Percentiles rank a stretch among this genome's conserved stretches.
Evolutionary conservation across 2,888 invertebrate genomes (phyloP).

Genomic region (Patella pellucida): DNA sequence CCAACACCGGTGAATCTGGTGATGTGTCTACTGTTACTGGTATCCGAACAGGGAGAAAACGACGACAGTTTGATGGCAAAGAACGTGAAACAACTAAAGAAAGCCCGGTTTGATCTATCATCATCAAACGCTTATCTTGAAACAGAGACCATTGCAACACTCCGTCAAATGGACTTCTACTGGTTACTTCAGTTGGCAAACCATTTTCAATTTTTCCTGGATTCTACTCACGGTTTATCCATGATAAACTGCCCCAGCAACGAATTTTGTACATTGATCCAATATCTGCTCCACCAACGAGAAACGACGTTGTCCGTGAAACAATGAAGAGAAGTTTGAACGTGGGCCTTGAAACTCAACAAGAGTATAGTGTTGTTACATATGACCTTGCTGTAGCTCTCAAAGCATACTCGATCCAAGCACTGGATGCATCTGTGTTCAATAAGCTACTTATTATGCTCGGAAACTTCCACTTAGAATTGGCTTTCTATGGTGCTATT

Average conservation of each 20-base stretch:
- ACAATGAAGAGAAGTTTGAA: slow-evolving; percentile 31
- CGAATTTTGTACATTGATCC: slow-evolving; percentile 30
- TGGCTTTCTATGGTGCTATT: slow-evolving; percentile 24
- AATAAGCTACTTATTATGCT: slow-evolving; percentile 31
- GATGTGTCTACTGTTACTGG: neutral
- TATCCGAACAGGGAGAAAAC: slow-evolving; percentile 1
- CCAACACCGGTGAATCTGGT: neutral
- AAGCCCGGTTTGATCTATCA: neutral
- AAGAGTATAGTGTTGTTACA: slow-evolving; percentile 25
- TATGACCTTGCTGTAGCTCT: slow-evolving; percentile 32
- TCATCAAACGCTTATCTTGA: too few relatives aligned
- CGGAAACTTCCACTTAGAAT: slow-evolving; percentile 30
- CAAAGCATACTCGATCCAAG: slow-evolving; percentile 33
- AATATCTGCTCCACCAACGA: slow-evolving; percentile 18
- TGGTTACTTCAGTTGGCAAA: slow-evolving; percentile 11
- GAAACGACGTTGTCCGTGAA: slow-evolving; percentile 21
- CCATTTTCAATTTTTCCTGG: too few relatives aligned
- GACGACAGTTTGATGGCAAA: slow-evolving; percentile 20
- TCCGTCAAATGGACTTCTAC: slow-evolving; percentile 11
- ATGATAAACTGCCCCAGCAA: slow-evolving; percentile 23
- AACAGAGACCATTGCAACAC: neutral
- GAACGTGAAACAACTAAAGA: neutral
- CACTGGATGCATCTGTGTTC: slow-evolving; percentile 27
- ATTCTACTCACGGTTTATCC: slow-evolving; percentile 23
- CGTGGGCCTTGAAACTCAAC: slow-evolving; percentile 28